These are phyloP conservation scores for Anseranas semipalmata DNA, from an alignment of 2,113 vertebrate genomes.

Conservation along the genomic window DNA sequence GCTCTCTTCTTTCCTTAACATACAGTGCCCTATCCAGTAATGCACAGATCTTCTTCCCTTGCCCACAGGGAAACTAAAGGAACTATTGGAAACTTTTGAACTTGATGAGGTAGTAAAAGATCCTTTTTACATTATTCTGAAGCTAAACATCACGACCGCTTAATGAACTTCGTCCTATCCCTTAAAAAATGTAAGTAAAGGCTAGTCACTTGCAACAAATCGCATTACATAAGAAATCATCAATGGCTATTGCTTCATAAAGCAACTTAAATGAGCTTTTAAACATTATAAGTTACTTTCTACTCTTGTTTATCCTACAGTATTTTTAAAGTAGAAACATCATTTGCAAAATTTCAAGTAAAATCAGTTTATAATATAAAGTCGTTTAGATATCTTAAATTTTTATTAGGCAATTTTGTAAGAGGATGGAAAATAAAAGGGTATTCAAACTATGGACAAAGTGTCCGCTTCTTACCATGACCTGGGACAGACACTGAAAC, in stretches of 20 bases:
- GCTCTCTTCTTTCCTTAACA: not conserved
- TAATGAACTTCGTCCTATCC: not conserved
- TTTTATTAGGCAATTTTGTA: slow-evolving; percentile 9
- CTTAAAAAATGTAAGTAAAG: not conserved
- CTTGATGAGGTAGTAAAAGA: not conserved
- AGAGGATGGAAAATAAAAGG: slow-evolving; percentile 40
- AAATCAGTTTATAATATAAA: not conserved
- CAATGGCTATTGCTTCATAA: not conserved
- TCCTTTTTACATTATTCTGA: not conserved
- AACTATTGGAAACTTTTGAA: not conserved
- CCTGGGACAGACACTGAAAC: slow-evolving; percentile 68
- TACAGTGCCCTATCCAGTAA: not conserved
- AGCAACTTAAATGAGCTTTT: not conserved
- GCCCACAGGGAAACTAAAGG: not conserved
- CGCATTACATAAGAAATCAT: not conserved
- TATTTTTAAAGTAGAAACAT: not conserved
- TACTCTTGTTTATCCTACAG: not conserved
- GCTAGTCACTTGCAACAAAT: not conserved
- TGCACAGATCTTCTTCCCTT: not conserved
- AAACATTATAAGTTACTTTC: not conserved
- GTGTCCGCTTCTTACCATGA: slow-evolving; percentile 76
- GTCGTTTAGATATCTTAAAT: not conserved
- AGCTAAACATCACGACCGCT: not conserved
- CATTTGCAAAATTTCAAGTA: not conserved
- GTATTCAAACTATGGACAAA: slow-evolving; percentile 60